These are phyloP conservation scores for Centrocercus urophasianus DNA, from an alignment of 2,113 vertebrate species.

Conservation along the genomic window DNA sequence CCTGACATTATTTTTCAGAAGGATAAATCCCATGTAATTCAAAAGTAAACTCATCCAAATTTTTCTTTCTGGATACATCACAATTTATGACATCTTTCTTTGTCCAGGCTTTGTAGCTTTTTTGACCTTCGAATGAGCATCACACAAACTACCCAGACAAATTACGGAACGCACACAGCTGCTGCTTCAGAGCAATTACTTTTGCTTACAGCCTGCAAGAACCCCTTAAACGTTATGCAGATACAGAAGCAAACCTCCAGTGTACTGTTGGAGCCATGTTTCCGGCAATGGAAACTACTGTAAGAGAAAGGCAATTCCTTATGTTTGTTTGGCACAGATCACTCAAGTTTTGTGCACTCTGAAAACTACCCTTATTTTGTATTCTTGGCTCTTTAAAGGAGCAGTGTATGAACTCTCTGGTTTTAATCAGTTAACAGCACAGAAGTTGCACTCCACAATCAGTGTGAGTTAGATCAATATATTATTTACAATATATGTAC, in stretches of 20 bases:
- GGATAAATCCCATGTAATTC: background rate
- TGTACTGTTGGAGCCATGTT: background rate
- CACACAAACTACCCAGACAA: conserved; percentile 48
- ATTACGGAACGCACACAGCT: conserved; percentile 37
- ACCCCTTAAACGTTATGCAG: background rate
- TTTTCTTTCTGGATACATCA: conserved; percentile 5
- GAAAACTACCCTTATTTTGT: background rate
- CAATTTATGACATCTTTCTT: conserved; percentile 2
- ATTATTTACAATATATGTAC: background rate
- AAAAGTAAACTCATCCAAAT: conserved; percentile 46
- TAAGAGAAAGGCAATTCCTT: background rate
- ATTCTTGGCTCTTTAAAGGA: background rate
- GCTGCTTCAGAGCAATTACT: conserved; percentile 33
- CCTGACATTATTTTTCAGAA: conserved; percentile 42
- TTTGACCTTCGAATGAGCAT: conserved; percentile 45
- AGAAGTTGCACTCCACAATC: background rate
- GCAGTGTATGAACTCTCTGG: background rate
- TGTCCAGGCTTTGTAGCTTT: conserved; percentile 32
- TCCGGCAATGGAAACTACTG: background rate
- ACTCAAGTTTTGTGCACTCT: background rate
- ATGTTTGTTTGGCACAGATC: background rate
- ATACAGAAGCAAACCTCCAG: background rate
- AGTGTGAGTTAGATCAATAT: background rate
- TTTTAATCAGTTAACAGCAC: background rate
- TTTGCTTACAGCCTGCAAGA: conserved; percentile 27